Evolutionary conservation across 2,797 vertebrate genomes (phyloP), one percentile per base, ranked within the genome.

Genomic region (Ispidina picta): DNA sequence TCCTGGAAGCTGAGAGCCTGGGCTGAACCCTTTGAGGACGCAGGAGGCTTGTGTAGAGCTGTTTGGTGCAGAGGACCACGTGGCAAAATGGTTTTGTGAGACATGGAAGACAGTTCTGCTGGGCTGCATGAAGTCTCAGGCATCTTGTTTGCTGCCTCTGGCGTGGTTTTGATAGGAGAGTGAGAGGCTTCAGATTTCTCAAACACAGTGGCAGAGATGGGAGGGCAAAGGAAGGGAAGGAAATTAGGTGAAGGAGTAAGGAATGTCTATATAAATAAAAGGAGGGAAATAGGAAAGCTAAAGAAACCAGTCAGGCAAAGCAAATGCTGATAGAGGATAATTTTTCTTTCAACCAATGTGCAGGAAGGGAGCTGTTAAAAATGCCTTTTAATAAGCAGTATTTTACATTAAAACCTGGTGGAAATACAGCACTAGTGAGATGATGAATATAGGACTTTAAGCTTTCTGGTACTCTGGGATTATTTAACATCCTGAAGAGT

Each of bases 371-470:
- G n/a, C n/a, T 25, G 51, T 93, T 94, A 84, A 92, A 94, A 87
- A 85, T 81, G 84, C 88, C 23, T 85, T 83, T 73, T 56, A 81
- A 46, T 86, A 49, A 89, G 31, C 60, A 85, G 20, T 83, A 41
- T 92, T 95, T 97, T 94, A 83, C 6, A 0, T 91, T 95, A 93
- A 92, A 58, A 15, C 88, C 63, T 89, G n/a, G 71, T 88, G n/a
- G 70, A 96, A 96, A 84, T 73, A 52, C 43, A 88, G 31, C 56
- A 86, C 88, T 89, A 83, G 28, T 87, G 77, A 96, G 85, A 89
- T 56, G 48, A 69, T 88, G 49, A 52, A 73, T 88, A 15, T 49
- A 31, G 60, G 21, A 12, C 2, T 69, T 89, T 91, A 59, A 76
- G 56, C 15, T 93, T 94, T 92, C 86, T 80, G 78, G 33, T 21